phyloP scores from a whole-genome alignment of 2,888 invertebrate species.

The Neoaliturus tenellus region DNA sequence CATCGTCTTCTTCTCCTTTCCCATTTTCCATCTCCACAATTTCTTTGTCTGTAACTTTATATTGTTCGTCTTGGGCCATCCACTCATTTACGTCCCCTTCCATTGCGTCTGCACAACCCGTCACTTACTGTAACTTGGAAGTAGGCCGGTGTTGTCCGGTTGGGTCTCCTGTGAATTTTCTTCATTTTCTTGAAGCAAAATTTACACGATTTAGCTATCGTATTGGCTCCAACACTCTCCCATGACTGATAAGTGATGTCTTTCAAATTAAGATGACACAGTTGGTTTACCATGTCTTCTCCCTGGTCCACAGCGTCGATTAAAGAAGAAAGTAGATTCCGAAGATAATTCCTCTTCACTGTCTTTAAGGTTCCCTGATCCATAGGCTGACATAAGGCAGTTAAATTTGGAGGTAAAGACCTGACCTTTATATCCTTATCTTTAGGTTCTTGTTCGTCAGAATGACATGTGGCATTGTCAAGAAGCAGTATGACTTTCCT shows the following conservation, averaged over 20 bases:
- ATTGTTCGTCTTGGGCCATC: constrained; percentile 23
- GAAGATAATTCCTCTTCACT: constrained; percentile 12
- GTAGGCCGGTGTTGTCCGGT: constrained; percentile 16
- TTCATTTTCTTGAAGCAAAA: constrained; percentile 42
- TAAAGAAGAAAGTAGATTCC: constrained; percentile 34
- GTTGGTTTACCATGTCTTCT: constrained; percentile 5
- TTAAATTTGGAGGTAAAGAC: constrained; percentile 49
- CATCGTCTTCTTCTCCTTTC: too few relatives aligned
- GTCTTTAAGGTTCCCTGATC: constrained; percentile 45
- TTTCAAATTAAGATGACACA: constrained; percentile 36
- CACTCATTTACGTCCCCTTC: too few relatives aligned
- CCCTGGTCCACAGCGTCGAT: constrained; percentile 32
- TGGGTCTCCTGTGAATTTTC: constrained; percentile 46
- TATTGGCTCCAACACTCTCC: constrained; percentile 37
- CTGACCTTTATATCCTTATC: constrained; percentile 34
- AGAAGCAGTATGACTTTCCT: constrained; percentile 35
- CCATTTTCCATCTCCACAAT: constrained; percentile 13
- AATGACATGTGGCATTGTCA: constrained; percentile 33
- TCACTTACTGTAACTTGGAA: constrained; percentile 41
- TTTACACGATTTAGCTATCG: constrained; percentile 42
- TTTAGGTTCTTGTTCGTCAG: not conserved
- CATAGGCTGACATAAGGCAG: constrained; percentile 42
- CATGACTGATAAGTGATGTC: constrained; percentile 15
- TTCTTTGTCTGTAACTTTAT: constrained; percentile 32
- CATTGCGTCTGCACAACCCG: constrained; percentile 6